These are phyloP conservation scores for Agrenia bidenticulata DNA, from an alignment of 2,888 invertebrate genomes.

Conservation along the genomic window DNA sequence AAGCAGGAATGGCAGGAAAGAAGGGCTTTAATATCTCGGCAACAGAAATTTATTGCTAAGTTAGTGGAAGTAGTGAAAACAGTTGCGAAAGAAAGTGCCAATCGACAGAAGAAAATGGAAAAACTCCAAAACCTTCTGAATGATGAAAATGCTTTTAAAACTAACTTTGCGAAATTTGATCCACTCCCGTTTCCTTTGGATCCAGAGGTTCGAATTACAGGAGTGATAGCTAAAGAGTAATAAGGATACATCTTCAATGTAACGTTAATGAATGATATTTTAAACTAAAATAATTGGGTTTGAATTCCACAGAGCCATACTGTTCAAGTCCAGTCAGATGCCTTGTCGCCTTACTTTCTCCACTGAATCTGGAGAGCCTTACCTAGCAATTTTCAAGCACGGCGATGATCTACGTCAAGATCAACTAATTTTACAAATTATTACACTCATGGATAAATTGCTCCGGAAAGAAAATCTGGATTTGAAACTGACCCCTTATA, in stretches of 20 bases:
- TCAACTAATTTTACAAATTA: slow-evolving; percentile 95
- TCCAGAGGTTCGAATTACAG: slow-evolving; percentile 83
- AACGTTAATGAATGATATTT: neutral
- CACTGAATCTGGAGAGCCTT: slow-evolving; percentile 61
- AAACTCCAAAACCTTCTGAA: slow-evolving; percentile 79
- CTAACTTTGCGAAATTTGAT: slow-evolving; percentile 86
- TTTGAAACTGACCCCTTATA: slow-evolving; percentile 91
- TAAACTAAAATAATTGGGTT: slow-evolving; percentile 20
- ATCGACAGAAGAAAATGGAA: slow-evolving; percentile 87
- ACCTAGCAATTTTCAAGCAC: slow-evolving; percentile 94
- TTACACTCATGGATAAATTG: slow-evolving; percentile 95
- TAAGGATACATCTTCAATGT: too few relatives aligned
- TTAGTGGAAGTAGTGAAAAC: slow-evolving; percentile 82
- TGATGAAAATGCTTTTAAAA: slow-evolving; percentile 75
- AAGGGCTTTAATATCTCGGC: slow-evolving; percentile 74
- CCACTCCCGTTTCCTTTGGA: slow-evolving; percentile 92
- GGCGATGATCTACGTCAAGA: slow-evolving; percentile 98
- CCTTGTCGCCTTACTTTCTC: slow-evolving; percentile 64
- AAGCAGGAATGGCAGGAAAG: slow-evolving; percentile 71
- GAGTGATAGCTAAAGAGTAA: slow-evolving; percentile 79
- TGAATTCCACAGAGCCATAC: slow-evolving; percentile 64
- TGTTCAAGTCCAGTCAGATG: slow-evolving; percentile 96
- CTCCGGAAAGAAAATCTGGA: slow-evolving; percentile 92
- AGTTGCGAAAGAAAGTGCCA: slow-evolving; percentile 87
- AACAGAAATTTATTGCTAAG: slow-evolving; percentile 88